Percentiles rank a stretch among this genome's conserved stretches.
These are phyloP conservation scores for Sturnus vulgaris DNA, from an alignment of 2,113 vertebrate genomes.

Conservation along the genomic window DNA sequence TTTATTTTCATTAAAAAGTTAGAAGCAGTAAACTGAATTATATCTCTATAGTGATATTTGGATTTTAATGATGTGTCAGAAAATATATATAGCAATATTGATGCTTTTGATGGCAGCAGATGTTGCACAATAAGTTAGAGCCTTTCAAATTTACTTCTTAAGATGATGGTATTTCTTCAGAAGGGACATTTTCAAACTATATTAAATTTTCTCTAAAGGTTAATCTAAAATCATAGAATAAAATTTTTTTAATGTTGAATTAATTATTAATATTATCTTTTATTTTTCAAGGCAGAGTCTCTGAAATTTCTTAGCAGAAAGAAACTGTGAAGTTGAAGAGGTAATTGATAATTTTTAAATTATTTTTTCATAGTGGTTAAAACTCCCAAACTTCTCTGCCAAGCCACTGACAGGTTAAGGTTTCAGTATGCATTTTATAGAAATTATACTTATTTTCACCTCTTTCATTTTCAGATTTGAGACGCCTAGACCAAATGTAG, in stretches of 20 bases:
- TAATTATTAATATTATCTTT: slow-evolving; percentile 30
- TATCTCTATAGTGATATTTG: not conserved
- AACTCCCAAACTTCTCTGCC: slow-evolving; percentile 1
- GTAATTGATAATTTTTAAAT: not conserved
- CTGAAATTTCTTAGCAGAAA: slow-evolving; percentile 7
- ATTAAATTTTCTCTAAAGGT: not conserved
- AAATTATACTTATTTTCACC: not conserved
- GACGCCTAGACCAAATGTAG: not conserved
- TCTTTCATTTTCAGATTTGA: not conserved
- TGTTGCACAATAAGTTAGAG: not conserved
- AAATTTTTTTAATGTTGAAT: slow-evolving; percentile 43
- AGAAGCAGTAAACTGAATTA: not conserved
- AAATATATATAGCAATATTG: not conserved
- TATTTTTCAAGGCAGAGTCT: not conserved
- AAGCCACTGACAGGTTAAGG: slow-evolving; percentile 13
- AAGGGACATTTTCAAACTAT: not conserved
- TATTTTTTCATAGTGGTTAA: slow-evolving; percentile 15
- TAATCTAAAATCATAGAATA: not conserved
- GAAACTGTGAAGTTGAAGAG: not conserved
- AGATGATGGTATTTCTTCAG: not conserved
- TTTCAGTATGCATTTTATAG: not conserved
- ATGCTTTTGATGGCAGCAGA: not conserved
- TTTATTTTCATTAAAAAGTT: not conserved
- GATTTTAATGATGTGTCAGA: not conserved
- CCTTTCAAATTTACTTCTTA: not conserved